Percentiles rank a stretch among this genome's conserved stretches.
Conservation (phyloP, 2,113 vertebrate genomes). For the Eretmochelys imbricata region DNA sequence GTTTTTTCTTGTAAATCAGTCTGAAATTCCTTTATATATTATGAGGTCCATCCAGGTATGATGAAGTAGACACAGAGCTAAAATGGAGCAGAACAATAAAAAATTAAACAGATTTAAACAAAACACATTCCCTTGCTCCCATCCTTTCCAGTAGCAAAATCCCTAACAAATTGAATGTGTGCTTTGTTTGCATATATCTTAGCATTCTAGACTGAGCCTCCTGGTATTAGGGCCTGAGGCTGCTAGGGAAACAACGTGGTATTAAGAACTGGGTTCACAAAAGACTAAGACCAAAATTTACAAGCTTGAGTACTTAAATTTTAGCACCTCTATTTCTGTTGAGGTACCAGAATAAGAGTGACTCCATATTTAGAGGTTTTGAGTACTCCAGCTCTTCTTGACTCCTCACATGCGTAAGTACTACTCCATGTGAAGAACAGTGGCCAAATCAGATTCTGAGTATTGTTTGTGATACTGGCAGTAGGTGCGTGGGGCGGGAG, state of each 20-base stretch:
- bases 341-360: not conserved
- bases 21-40: not conserved
- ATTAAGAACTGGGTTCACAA: not conserved
- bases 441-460: not conserved
- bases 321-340: not conserved
- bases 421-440: not conserved
- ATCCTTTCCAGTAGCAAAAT: not conserved
- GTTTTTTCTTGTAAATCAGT: too few relatives aligned
- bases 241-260: not conserved
- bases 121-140: not conserved
- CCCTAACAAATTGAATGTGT: not conserved
- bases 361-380: too few relatives aligned
- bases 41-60: not conserved
- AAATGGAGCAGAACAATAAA: not conserved
- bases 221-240: not conserved
- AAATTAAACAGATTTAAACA: not conserved
- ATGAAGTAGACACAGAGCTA: not conserved
- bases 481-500: too few relatives aligned
- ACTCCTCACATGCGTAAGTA: not conserved
- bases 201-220: not conserved
- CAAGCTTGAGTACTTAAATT: not conserved
- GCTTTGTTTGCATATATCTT: not conserved
- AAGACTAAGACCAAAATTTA: not conserved
- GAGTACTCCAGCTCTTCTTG: not conserved
- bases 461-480: not conserved